phyloP scores from a whole-genome alignment of 2,888 invertebrate species.

The Cephalotes varians region DNA sequence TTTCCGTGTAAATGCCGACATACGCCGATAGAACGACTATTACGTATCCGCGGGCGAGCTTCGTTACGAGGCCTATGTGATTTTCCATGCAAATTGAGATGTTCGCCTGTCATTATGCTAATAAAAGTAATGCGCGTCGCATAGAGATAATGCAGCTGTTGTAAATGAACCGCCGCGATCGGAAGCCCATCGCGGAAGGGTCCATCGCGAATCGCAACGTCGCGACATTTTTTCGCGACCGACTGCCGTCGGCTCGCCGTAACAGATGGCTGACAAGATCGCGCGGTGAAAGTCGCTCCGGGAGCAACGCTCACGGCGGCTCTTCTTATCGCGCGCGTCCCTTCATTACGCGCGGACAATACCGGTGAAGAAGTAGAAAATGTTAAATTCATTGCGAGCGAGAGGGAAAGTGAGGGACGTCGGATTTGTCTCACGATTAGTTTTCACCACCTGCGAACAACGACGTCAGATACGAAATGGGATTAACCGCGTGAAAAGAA shows the following conservation, averaged over 20 bases:
- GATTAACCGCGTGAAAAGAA: slow-evolving; percentile 16
- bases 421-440: slow-evolving; percentile 45
- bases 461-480: slow-evolving; percentile 5
- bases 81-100: slow-evolving; percentile 83
- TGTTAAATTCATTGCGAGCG: slow-evolving; percentile 29
- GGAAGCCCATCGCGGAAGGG: slow-evolving; percentile 55
- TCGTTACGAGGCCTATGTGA: slow-evolving; percentile 76
- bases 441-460: slow-evolving; percentile 36
- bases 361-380: slow-evolving; percentile 12
- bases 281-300: slow-evolving; percentile 40
- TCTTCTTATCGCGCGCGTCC: slow-evolving; percentile 20
- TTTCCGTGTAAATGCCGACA: too few relatives aligned
- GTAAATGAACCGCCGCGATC: slow-evolving; percentile 69
- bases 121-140: slow-evolving; percentile 81
- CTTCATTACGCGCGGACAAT: slow-evolving; percentile 46
- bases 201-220: slow-evolving; percentile 62
- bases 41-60: slow-evolving; percentile 74
- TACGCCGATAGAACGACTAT: slow-evolving; percentile 57
- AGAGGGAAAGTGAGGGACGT: slow-evolving; percentile 30
- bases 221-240: slow-evolving; percentile 53
- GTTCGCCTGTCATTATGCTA: slow-evolving; percentile 83
- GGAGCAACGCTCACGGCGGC: not conserved
- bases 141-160: slow-evolving; percentile 77
- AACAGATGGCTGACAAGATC: slow-evolving; percentile 39
- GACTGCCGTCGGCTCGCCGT: not conserved